Base-by-base conservation (phyloP, 2,797 vertebrate genomes). In the Huso huso region DNA sequence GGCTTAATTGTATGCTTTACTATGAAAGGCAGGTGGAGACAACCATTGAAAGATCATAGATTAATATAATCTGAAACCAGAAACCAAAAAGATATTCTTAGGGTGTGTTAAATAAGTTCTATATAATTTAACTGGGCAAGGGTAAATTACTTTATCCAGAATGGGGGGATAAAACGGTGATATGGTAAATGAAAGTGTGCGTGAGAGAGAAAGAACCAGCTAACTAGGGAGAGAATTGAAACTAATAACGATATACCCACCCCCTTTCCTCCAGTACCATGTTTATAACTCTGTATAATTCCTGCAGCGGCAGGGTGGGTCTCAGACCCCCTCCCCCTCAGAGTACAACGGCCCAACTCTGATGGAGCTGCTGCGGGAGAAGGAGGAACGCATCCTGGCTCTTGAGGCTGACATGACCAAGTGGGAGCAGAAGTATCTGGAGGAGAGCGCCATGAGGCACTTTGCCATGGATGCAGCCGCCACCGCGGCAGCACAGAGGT, bases 401-500 rank as follows among this genome's bases (percentile, higher is more conserved):
- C 69, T 93, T 72, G 92, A 93, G 81, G 90, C 92, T 0, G 91
- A 93, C 79, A 91, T 91, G 87, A 92, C 90, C 63, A 91, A 88
- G 75, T 93, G 92, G 92, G 92, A 93, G 67, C 91, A 93, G 82
- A 93, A 93, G 63, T 93, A 92, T 53, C 81, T 93, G 68, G 91
- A 93, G 75, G 92, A 93, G 73, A 93, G 88, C 4, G 87, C 92
- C 0, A 92, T 93, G 71, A 84, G 92, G 3, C 91, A 93, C 72
- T 93, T 93, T 0, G 89, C 91, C 72, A 89, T 93, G 91, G 91
- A 85, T 0, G 90, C 91, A 0, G 89, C 84, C 0, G 86, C 88
- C 61, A 85, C 86, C 0, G 87, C 88, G 0, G 82, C 82, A 0
- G 81, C 85, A 0, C 90, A 93, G 78, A 88, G 90, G 92, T 93